Conservation (phyloP, 1,140 invertebrate species). For the Leptinotarsa lineolata region DNA sequence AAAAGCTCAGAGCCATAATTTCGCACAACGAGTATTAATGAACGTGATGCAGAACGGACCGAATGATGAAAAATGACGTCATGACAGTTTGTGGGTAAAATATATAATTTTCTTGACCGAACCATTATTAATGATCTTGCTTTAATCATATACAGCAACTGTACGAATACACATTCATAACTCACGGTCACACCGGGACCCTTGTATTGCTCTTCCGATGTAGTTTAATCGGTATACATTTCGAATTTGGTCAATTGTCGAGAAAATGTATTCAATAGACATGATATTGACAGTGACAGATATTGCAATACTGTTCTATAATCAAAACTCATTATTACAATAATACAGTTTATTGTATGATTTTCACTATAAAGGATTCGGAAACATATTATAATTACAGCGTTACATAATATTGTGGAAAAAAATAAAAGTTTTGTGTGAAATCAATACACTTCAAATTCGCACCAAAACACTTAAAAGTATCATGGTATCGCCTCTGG, state of each 20-base stretch:
- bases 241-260: not conserved
- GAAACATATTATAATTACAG: too few species aligned
- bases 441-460: too few species aligned
- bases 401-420: too few species aligned
- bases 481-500: too few species aligned
- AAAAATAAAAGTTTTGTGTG: too few species aligned
- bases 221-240: not conserved
- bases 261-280: not conserved
- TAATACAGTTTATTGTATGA: too few species aligned
- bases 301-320: too few species aligned
- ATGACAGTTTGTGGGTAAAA: conserved; percentile 50
- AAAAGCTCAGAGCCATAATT: conserved; percentile 15
- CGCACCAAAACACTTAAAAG: too few species aligned
- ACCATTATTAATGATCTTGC: conserved; percentile 47
- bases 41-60: conserved; percentile 25
- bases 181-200: conserved; percentile 40
- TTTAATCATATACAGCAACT: conserved; percentile 48
- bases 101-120: conserved; percentile 51
- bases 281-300: too few species aligned
- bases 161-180: conserved; percentile 41
- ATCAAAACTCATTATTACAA: too few species aligned
- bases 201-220: conserved; percentile 15
- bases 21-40: conserved; percentile 32
- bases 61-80: conserved; percentile 47
- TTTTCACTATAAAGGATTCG: too few species aligned